Evolutionary conservation across 2,113 vertebrate genomes (phyloP).

Genomic region (Hippocampus abdominalis): DNA sequence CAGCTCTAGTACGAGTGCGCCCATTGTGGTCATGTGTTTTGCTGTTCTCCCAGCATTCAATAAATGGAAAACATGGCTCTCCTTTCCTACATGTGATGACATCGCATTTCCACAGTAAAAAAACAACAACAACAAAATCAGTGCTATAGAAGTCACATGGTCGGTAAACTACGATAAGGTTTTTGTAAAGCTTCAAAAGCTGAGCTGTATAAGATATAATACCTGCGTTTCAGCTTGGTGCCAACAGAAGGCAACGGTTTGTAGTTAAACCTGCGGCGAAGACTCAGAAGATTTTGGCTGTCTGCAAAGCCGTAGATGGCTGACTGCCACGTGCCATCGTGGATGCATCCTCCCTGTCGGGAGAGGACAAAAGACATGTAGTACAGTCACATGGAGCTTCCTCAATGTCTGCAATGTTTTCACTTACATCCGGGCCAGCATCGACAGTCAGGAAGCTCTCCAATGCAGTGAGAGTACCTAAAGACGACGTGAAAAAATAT

Average conservation of each 20-base stretch:
- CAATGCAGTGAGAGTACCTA: slow-evolving; percentile 86
- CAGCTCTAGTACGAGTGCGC: too few relatives aligned
- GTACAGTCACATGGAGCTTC: not conserved
- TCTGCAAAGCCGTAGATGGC: slow-evolving; percentile 81
- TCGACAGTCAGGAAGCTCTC: slow-evolving; percentile 87
- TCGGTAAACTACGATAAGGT: too few relatives aligned
- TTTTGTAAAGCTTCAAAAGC: not conserved
- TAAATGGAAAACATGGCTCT: too few relatives aligned
- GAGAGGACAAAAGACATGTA: slow-evolving; percentile 1
- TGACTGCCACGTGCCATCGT: slow-evolving; percentile 92
- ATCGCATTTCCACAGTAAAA: too few relatives aligned
- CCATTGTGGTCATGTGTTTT: too few relatives aligned
- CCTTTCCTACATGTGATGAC: not conserved
- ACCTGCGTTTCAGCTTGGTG: slow-evolving; percentile 84
- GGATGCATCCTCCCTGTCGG: slow-evolving; percentile 77
- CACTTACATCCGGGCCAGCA: slow-evolving; percentile 82
- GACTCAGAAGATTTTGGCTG: slow-evolving; percentile 68
- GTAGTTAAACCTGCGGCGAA: slow-evolving; percentile 78
- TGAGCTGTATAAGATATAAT: not conserved
- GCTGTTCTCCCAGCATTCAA: too few relatives aligned
- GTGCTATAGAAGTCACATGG: too few relatives aligned
- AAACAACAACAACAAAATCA: not conserved
- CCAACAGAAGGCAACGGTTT: slow-evolving; percentile 81
- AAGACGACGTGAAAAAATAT: slow-evolving; percentile 26
- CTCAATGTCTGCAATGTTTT: slow-evolving; percentile 8